Evolutionary conservation across 2,113 vertebrate genomes (phyloP), one percentile per base, ranked within the genome.

Genomic region (Elgaria multicarinata): DNA sequence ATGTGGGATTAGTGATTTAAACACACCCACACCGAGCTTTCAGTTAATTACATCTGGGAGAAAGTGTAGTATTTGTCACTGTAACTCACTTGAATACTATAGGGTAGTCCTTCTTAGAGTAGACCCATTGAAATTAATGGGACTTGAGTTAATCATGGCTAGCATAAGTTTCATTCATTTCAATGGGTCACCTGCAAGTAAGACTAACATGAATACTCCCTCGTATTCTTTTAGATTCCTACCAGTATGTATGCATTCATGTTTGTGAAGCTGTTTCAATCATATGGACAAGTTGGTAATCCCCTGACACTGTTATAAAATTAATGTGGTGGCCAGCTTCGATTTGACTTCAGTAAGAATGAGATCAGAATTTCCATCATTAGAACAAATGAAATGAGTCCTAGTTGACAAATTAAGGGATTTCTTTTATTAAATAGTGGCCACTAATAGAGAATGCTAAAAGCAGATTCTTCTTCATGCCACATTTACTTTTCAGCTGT

Each of bases 401-500:
- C 67, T 24, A 18, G 67, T 53, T 24, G 1, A 4, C 33, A 0
- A 10, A 62, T 69, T 46, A 50, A 78, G 31, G 12, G 31, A 18
- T n/a, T 26, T 78, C 80, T 58, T 33, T 66, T 80, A n/a, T 42
- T 75, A 5, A 75, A 42, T 13, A 46, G 66, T 72, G 20, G 9
- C 24, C 33, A 77, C 26, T 80, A 80, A 74, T 12, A 20, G 87
- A 50, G 53, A 42, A 24, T 87, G 64, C 83, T 46, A 84, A 72
- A 87, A 88, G 67, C 31, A 78, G 42, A 39, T 64, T 69, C 1
- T 77, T 74, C 55, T 81, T 26, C 78, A 12, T 69, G 18, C 12
- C 20, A 55, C 16, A 0, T 2, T 0, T 0, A 50, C 14, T 50
- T 3, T 14, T 24, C 67, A 80, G 24, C 28, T 10, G 36, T 12